Conservation (phyloP, 2,888 invertebrate species). For the Lepas anatifera region DNA sequence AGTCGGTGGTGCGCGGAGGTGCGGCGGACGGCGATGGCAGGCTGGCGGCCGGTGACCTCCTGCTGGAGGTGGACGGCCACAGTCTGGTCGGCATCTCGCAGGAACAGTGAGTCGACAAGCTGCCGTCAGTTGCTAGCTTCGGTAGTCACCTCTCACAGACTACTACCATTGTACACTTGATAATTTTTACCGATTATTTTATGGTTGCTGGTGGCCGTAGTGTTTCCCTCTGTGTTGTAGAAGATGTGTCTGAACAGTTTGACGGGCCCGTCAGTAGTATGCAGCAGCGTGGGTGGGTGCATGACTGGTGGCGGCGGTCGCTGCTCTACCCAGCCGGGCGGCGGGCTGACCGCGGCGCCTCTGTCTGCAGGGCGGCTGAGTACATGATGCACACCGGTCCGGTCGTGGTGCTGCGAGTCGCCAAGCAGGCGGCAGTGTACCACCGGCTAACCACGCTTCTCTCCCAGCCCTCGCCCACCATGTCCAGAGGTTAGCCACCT, state of each 20-base stretch:
- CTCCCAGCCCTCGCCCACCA: constrained; percentile 26
- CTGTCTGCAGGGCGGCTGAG: constrained; percentile 70
- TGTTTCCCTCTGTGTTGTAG: no score
- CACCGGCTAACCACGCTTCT: constrained; percentile 82
- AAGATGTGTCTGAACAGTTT: no score
- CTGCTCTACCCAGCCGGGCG: no score
- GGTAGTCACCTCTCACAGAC: no score
- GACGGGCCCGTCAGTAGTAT: no score
- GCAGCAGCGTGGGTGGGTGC: no score
- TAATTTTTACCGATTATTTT: no score
- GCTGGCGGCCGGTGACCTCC: constrained; percentile 90
- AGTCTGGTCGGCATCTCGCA: constrained; percentile 69
- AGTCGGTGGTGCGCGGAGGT: constrained; percentile 91
- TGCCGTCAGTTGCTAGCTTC: no score
- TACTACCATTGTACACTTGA: no score
- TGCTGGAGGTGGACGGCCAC: constrained; percentile 91
- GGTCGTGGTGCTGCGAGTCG: constrained; percentile 86
- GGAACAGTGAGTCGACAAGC: constrained; percentile 42
- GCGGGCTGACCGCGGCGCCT: no score
- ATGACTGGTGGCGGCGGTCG: no score
- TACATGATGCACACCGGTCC: constrained; percentile 88
- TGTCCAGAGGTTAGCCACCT: constrained; percentile 19
- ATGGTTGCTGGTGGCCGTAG: no score
- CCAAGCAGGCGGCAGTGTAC: constrained; percentile 93
- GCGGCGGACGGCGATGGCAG: constrained; percentile 90